These are phyloP conservation scores for Glomeris maerens DNA, from an alignment of 1,140 invertebrate species.

Conservation along the genomic window DNA sequence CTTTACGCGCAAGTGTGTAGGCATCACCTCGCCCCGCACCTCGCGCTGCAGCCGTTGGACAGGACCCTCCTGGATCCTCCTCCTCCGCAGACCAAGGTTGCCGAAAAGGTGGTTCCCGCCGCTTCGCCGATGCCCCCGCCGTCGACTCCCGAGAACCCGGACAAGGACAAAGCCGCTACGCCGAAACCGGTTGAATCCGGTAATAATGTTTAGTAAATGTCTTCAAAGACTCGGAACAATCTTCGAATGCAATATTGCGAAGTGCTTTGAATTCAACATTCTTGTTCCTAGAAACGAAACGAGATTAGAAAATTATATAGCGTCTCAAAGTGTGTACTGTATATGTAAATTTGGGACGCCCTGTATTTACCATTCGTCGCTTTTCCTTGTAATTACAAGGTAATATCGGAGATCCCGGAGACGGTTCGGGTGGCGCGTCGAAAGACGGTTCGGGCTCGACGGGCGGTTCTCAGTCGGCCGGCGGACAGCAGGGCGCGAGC, in stretches of 20 bases:
- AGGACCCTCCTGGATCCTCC: conserved; percentile 57
- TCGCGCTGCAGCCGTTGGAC: conserved; percentile 64
- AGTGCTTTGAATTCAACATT: too few species aligned
- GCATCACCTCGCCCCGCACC: conserved; percentile 61
- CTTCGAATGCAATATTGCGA: too few species aligned
- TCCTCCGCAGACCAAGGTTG: conserved; percentile 18
- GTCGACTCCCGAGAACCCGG: conserved; percentile 32
- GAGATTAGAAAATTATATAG: too few species aligned
- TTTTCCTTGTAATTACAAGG: not conserved
- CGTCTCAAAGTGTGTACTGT: too few species aligned
- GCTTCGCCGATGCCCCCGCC: conserved; percentile 46
- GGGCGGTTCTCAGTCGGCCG: too few species aligned
- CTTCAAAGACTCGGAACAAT: too few species aligned
- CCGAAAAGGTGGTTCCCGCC: conserved; percentile 26
- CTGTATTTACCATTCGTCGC: not conserved
- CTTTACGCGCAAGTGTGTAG: conserved; percentile 65
- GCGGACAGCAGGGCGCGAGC: too few species aligned
- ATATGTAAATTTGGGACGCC: too few species aligned
- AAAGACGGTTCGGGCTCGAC: not conserved
- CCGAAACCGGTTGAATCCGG: conserved; percentile 35
- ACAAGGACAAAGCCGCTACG: conserved; percentile 25
- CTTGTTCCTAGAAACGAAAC: too few species aligned
- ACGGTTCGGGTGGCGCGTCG: not conserved
- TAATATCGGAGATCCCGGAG: not conserved
- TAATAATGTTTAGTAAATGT: too few species aligned